Evolutionary conservation across 2,888 invertebrate genomes (phyloP).

Genomic region (Drosophila birchii): DNA sequence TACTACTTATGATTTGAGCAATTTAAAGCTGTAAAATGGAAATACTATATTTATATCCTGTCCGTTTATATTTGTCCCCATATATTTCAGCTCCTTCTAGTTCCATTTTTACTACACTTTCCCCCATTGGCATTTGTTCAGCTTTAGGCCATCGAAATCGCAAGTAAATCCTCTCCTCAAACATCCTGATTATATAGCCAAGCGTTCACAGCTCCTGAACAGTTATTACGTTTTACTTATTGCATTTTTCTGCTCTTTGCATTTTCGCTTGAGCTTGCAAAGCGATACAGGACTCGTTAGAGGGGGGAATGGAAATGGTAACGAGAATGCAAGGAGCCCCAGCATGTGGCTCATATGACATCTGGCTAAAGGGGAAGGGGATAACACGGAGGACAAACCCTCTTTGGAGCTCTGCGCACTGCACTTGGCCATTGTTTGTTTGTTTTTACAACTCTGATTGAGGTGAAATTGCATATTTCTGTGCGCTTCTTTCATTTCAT

Average conservation of each 20-base stretch:
- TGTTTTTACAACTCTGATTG: slow-evolving; percentile 78
- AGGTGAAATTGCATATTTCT: slow-evolving; percentile 80
- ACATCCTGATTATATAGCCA: slow-evolving; percentile 27
- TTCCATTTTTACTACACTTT: slow-evolving; percentile 1
- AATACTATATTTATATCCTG: background rate
- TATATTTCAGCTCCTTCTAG: background rate
- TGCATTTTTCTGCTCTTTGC: slow-evolving; percentile 50
- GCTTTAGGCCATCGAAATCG: slow-evolving; percentile 22
- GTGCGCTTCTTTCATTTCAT: slow-evolving; percentile 69
- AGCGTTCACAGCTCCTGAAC: slow-evolving; percentile 39
- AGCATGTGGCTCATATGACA: slow-evolving; percentile 63
- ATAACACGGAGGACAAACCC: slow-evolving; percentile 9
- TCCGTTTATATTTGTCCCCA: background rate
- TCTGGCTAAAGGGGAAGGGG: background rate
- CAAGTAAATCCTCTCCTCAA: slow-evolving; percentile 5
- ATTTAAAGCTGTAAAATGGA: no score
- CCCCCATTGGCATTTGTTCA: slow-evolving; percentile 5
- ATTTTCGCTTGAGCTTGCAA: slow-evolving; percentile 49
- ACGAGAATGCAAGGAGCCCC: slow-evolving; percentile 33
- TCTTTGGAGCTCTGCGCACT: slow-evolving; percentile 14
- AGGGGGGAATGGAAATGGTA: slow-evolving; percentile 20
- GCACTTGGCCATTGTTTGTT: slow-evolving; percentile 71
- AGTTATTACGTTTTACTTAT: slow-evolving; percentile 58
- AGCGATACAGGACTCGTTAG: slow-evolving; percentile 32
- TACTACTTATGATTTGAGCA: background rate